Conservation (phyloP, 2,797 vertebrate species). For the Lutjanus campechanus region DNA sequence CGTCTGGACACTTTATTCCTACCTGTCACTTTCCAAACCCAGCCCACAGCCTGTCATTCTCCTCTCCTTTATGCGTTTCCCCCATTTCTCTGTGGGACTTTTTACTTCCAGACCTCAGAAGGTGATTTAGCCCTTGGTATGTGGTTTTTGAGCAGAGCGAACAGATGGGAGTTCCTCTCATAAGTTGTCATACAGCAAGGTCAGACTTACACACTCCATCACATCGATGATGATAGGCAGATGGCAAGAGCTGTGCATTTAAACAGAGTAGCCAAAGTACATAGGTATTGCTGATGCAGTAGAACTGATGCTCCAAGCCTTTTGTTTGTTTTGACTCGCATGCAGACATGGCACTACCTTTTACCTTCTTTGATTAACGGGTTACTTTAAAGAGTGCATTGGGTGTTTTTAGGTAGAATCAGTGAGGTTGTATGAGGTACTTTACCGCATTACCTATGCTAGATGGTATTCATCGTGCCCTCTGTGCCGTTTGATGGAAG, state of each 20-base stretch:
- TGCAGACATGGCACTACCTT: neutral
- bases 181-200: constrained; percentile 58
- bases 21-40: constrained; percentile 20
- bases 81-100: constrained; percentile 5
- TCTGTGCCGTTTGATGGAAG: too few relatives aligned
- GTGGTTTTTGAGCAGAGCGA: constrained; percentile 30
- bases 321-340: constrained; percentile 5
- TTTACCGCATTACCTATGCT: too few relatives aligned
- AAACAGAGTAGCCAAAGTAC: constrained; percentile 31
- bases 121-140: constrained; percentile 38
- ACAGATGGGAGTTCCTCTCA: constrained; percentile 68
- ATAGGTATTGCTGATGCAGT: constrained; percentile 1
- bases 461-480: too few relatives aligned
- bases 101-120: constrained; percentile 28
- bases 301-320: neutral
- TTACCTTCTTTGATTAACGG: neutral
- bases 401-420: neutral
- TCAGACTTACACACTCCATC: constrained; percentile 40
- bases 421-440: too few relatives aligned
- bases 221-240: constrained; percentile 63
- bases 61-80: constrained; percentile 10
- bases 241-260: constrained; percentile 37
- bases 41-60: constrained; percentile 22
- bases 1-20: constrained; percentile 34
- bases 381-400: neutral